phyloP scores from a whole-genome alignment of 2,797 vertebrate genomes.

The Channa striata region DNA sequence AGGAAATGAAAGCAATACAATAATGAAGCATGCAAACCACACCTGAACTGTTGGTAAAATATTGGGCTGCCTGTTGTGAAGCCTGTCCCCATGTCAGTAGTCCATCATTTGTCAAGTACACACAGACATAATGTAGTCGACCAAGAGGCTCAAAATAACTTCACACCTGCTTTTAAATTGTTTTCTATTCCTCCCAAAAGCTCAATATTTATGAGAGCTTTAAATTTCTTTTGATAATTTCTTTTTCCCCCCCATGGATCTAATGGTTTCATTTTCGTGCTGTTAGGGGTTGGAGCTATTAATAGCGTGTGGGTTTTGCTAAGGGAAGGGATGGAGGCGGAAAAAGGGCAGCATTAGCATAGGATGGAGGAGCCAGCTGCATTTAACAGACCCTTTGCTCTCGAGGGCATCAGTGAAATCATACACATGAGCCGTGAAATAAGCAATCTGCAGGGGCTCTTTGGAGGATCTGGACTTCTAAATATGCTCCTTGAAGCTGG shows the following conservation, averaged over 20 bases:
- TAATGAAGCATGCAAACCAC: no score
- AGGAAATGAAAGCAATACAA: no score
- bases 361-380: constrained; percentile 38
- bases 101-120: neutral
- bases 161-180: constrained; percentile 23
- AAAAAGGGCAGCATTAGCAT: constrained; percentile 13
- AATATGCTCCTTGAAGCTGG: constrained; percentile 28
- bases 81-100: constrained; percentile 7
- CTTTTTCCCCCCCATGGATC: constrained; percentile 28
- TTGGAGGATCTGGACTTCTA: constrained; percentile 23
- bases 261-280: constrained; percentile 30
- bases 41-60: neutral
- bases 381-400: constrained; percentile 41
- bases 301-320: constrained; percentile 48
- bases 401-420: constrained; percentile 41
- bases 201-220: constrained; percentile 7
- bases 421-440: constrained; percentile 63
- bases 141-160: constrained; percentile 45
- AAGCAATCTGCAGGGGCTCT: constrained; percentile 57
- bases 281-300: constrained; percentile 29
- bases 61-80: neutral
- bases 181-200: neutral
- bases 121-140: no score
- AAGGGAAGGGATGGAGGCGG: constrained; percentile 16
- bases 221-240: constrained; percentile 29